Percentiles rank a stretch among this genome's conserved stretches.
These are phyloP conservation scores for Stenoptilia bipunctidactyla DNA, from an alignment of 2,888 invertebrate species.

Conservation along the genomic window DNA sequence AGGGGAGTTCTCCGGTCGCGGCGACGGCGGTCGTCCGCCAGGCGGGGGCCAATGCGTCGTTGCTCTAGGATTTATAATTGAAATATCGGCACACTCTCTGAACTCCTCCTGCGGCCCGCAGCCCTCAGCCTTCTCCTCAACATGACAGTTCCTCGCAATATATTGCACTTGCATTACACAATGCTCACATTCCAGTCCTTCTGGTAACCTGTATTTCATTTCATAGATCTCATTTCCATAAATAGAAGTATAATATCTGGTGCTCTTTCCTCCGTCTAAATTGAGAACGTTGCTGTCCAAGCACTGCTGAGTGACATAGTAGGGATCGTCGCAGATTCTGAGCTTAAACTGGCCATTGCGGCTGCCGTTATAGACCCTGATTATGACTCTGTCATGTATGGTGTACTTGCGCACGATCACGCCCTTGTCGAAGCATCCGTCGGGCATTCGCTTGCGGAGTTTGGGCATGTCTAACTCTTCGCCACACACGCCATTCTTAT, in stretches of 20 bases:
- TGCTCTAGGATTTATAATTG: slow-evolving; percentile 70
- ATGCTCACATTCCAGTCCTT: slow-evolving; percentile 79
- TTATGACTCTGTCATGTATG: slow-evolving; percentile 75
- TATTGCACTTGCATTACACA: slow-evolving; percentile 93
- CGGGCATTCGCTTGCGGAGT: slow-evolving; percentile 85
- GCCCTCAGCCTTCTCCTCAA: slow-evolving; percentile 83
- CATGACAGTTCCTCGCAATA: slow-evolving; percentile 83
- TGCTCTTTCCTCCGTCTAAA: slow-evolving; percentile 59
- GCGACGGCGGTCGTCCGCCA: slow-evolving; percentile 46
- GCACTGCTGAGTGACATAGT: slow-evolving; percentile 80
- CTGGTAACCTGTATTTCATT: slow-evolving; percentile 75
- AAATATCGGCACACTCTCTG: slow-evolving; percentile 85
- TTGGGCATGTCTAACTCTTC: slow-evolving; percentile 82
- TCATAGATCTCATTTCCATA: slow-evolving; percentile 86
- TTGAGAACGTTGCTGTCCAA: slow-evolving; percentile 79
- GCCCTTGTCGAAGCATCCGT: slow-evolving; percentile 86
- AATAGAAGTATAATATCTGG: slow-evolving; percentile 79
- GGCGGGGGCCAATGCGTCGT: slow-evolving; percentile 55
- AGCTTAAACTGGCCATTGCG: slow-evolving; percentile 91
- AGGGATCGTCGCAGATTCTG: slow-evolving; percentile 81
- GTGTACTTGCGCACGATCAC: slow-evolving; percentile 85
- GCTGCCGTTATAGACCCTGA: slow-evolving; percentile 88
- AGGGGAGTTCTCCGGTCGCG: slow-evolving; percentile 51
- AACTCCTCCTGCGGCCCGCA: slow-evolving; percentile 93
- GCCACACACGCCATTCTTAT: slow-evolving; percentile 83